Evolutionary conservation across 2,113 vertebrate genomes (phyloP), one percentile per base, ranked within the genome.

Genomic region (Coturnix japonica): DNA sequence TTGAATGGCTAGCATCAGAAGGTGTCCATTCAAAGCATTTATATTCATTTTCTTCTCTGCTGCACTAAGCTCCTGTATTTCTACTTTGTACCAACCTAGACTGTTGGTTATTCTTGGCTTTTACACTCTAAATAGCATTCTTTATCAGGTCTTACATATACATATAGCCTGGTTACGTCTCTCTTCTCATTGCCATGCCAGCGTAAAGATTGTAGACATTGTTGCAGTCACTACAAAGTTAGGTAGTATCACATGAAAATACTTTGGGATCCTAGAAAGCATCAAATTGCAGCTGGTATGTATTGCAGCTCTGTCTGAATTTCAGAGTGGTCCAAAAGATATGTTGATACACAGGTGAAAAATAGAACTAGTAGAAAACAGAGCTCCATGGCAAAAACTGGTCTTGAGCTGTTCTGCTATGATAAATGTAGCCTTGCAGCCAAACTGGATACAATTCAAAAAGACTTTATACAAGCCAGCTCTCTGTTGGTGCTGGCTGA

Each of bases 401-500:
- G 41, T n/a, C 59, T 83, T 83, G 81, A 75, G 49, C 51, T 82
- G 76, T 44, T 64, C 60, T 47, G 54, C 86, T 81, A 12, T 47
- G 87, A 91, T 56, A 85, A 85, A 85, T 80, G 72, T 65, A 87
- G 61, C 69, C 90, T 93, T 75, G 65, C 47, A 65, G 89, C 64
- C 81, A 92, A 92, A 86, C 9, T 87, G 88, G 86, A 80, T 89
- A 16, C 21, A 83, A 17, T 78, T 85, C 95, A 94, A 85, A 85
- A 91, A 19, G 2, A 37, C 57, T 86, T 91, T 12, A 57, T 90
- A 63, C 57, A 76, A 94, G 92, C 77, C 87, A 87, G 75, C 33
- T 94, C 81, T 93, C 85, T 84, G 76, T 59, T 85, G 87, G 75
- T 88, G 74, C 72, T 89, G 91, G 77, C 81, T 93, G 81, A 94